These are phyloP conservation scores for Protonibea diacanthus DNA, from an alignment of 2,797 vertebrate species.

Conservation along the genomic window DNA sequence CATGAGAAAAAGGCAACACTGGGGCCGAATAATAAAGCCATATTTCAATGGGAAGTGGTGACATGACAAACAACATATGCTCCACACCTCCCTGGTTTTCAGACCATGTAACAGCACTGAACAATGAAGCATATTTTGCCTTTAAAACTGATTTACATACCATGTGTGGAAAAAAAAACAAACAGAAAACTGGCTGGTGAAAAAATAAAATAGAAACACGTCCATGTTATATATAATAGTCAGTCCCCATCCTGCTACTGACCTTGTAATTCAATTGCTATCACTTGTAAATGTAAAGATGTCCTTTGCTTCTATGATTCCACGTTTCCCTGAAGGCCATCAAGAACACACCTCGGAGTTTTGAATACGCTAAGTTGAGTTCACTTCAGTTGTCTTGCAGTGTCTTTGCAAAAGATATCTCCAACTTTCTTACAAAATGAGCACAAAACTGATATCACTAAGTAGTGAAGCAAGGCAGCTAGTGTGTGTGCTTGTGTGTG, in stretches of 20 bases:
- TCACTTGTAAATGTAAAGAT: not conserved
- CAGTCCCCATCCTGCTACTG: not conserved
- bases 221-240: not conserved
- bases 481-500: constrained; percentile 15
- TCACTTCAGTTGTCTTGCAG: constrained; percentile 19
- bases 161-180: too few relatives aligned
- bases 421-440: constrained; percentile 56
- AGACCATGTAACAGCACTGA: not conserved
- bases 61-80: constrained; percentile 19
- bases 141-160: not conserved
- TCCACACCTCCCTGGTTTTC: constrained; percentile 21
- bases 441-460: constrained; percentile 47
- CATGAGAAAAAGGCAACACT: constrained; percentile 6
- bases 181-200: not conserved
- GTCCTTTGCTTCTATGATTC: not conserved
- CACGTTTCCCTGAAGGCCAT: not conserved
- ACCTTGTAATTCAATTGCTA: not conserved
- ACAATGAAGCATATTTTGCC: constrained; percentile 13
- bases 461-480: constrained; percentile 43
- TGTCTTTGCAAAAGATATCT: constrained; percentile 31
- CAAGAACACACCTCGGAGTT: constrained; percentile 9
- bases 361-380: not conserved
- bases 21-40: constrained; percentile 29
- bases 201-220: not conserved
- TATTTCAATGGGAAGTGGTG: constrained; percentile 31